Conservation (phyloP, 2,113 vertebrate genomes). For the Bungarus multicinctus region DNA sequence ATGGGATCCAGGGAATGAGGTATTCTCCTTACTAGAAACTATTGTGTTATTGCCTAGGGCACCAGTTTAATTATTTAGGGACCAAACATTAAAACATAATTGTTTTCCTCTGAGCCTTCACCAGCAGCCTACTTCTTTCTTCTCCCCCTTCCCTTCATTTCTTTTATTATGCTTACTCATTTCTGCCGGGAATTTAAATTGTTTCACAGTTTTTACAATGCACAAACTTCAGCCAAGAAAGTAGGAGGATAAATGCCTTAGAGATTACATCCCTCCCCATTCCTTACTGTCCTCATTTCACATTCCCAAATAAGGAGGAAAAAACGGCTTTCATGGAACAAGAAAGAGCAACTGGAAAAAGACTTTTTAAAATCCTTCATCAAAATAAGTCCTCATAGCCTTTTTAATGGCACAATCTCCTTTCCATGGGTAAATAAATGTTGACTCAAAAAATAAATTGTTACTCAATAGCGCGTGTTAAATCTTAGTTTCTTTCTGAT, state of each 20-base stretch:
- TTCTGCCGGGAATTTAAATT: neutral
- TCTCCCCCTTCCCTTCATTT: neutral
- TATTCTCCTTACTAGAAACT: slow-evolving; percentile 6
- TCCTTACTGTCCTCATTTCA: neutral
- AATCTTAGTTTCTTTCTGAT: neutral
- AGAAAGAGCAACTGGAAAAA: neutral
- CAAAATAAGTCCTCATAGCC: neutral
- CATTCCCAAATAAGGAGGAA: neutral
- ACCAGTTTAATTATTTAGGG: slow-evolving; percentile 33
- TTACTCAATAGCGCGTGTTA: no score
- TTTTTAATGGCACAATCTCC: slow-evolving; percentile 15
- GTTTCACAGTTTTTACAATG: slow-evolving; percentile 4
- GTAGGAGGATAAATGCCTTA: neutral
- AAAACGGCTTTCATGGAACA: neutral
- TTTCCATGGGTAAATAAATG: slow-evolving; percentile 21
- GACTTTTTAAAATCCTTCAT: neutral
- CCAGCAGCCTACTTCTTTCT: neutral
- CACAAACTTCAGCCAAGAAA: neutral
- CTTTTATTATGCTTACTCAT: slow-evolving; percentile 1
- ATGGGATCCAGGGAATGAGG: neutral
- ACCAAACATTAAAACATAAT: slow-evolving; percentile 22
- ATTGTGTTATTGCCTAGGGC: neutral
- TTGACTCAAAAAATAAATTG: slow-evolving; percentile 9
- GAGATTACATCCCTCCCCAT: neutral
- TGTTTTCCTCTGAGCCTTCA: slow-evolving; percentile 33